These are phyloP conservation scores for Eptatretus atami DNA, from an alignment of 2,797 vertebrate species.

Conservation along the genomic window DNA sequence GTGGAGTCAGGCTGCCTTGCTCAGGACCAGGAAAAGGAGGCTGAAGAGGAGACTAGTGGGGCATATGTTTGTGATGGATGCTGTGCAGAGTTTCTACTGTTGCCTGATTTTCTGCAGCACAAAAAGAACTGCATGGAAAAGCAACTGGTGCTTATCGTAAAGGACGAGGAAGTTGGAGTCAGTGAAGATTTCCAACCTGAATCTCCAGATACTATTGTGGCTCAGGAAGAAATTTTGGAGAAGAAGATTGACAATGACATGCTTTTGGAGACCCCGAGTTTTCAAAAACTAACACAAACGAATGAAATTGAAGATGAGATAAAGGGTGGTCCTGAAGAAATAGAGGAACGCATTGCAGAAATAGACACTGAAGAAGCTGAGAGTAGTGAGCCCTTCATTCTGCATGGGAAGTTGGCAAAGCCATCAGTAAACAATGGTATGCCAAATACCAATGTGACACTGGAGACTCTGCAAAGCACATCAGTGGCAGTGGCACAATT, in stretches of 20 bases:
- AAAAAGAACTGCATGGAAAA: conserved; percentile 67
- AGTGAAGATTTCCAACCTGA: conserved; percentile 40
- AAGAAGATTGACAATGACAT: conserved; percentile 27
- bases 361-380: conserved; percentile 15
- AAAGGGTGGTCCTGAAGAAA: conserved; percentile 21
- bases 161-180: conserved; percentile 42
- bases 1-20: background rate
- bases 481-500: conserved; percentile 92
- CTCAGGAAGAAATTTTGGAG: conserved; percentile 30
- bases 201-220: conserved; percentile 44
- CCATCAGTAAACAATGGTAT: conserved; percentile 35
- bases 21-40: conserved; percentile 3
- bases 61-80: conserved; percentile 75
- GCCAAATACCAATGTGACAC: conserved; percentile 91
- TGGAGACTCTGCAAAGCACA: conserved; percentile 91
- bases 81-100: conserved; percentile 95
- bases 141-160: conserved; percentile 69
- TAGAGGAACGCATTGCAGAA: conserved; percentile 69
- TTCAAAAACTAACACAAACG: no score
- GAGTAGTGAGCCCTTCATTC: conserved; percentile 40
- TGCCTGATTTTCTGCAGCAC: conserved; percentile 82
- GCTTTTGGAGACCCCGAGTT: no score
- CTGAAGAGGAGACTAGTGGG: conserved; percentile 28
- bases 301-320: conserved; percentile 15
- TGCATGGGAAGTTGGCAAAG: conserved; percentile 18